Conservation (phyloP, 2,888 invertebrate species). For the Colletes collaris region DNA sequence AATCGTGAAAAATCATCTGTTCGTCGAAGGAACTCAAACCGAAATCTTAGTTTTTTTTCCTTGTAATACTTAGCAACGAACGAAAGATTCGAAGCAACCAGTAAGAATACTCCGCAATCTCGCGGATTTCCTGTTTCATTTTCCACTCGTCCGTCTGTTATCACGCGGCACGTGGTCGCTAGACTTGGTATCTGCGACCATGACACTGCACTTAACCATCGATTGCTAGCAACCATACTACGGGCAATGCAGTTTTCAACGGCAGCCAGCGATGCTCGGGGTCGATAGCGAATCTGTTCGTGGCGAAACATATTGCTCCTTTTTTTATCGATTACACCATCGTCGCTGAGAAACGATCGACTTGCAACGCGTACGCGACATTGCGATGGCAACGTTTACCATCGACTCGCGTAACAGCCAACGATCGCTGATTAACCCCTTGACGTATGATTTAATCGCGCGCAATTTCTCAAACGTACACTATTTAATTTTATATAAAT, state of each 20-base stretch:
- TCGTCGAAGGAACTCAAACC: too few relatives aligned
- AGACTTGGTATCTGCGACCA: constrained; percentile 47
- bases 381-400: too few relatives aligned
- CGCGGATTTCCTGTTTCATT: constrained; percentile 15
- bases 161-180: constrained; percentile 54
- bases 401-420: too few relatives aligned
- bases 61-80: too few relatives aligned
- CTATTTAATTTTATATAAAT: too few relatives aligned
- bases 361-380: neutral
- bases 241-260: constrained; percentile 17
- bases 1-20: too few relatives aligned
- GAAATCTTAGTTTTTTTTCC: too few relatives aligned
- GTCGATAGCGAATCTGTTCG: neutral
- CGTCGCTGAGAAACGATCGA: neutral
- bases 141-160: constrained; percentile 30
- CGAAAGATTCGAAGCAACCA: too few relatives aligned
- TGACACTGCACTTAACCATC: constrained; percentile 57
- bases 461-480: too few relatives aligned
- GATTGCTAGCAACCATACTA: constrained; percentile 20
- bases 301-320: constrained; percentile 5
- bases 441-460: too few relatives aligned
- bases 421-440: too few relatives aligned
- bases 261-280: too few relatives aligned
- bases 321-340: constrained; percentile 14
- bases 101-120: neutral